Evolutionary conservation across 2,797 vertebrate genomes (phyloP), one percentile per base, ranked within the genome.

Genomic region (Iguana delicatissima): DNA sequence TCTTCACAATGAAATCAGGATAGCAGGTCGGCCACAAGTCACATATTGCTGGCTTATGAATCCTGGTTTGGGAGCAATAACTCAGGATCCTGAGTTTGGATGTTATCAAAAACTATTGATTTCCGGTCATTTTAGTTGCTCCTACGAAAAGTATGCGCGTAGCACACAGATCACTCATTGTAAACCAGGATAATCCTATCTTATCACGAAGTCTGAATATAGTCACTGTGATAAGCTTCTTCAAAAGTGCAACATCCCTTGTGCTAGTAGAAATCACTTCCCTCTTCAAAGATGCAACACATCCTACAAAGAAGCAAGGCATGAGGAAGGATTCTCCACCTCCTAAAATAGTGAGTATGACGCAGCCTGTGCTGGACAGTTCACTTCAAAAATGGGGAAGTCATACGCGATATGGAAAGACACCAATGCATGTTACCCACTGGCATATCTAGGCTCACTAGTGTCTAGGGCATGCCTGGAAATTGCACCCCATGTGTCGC

Each of bases 371-470:
- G 8, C 1, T 83, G 84, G 88, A 14, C 42, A 81, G 73, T 6
- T 62, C 84, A 57, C 18, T 87, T 38, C 57, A 93, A 59, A 85
- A 38, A 91, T 18, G 86, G 12, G 92, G 57, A 92, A 91, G 14
- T 42, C 0, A 10, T 20, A 90, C 85, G 32, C 64, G 89, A 46
- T 87, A 22, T 55, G 35, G 10, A 85, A 79, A 76, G 38, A 0
- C 20, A 38, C 14, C 14, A 46, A 46, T 52, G 52, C 10, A 52
- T 8, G 52, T 52, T 12, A 52, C 12, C 52, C 10, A 52, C 52
- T 46, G 42, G 42, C 42, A 46, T 4, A 46, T 46, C 42, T 46
- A 46, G 42, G 4, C 42, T 46, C 42, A 46, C 42, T 46, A 46
- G 42, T 46, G 42, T 4, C 42, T 46, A 46, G 42, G 42, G 4